Conservation (phyloP, 2,888 invertebrate genomes). For the Epinotia brunnichana region DNA sequence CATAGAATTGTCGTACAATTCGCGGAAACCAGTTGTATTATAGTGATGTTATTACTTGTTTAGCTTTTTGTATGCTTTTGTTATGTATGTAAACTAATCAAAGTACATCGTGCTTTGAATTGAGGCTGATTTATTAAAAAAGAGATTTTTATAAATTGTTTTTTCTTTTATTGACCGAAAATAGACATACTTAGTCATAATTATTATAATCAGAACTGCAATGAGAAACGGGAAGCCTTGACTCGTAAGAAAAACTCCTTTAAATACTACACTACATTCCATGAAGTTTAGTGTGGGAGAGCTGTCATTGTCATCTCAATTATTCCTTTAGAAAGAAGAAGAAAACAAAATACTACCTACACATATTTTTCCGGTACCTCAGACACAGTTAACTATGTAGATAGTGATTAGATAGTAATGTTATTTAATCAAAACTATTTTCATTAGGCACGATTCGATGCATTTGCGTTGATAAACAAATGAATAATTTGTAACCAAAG, state of each 20-base stretch:
- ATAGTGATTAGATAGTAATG: not conserved
- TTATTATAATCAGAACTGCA: too few species aligned
- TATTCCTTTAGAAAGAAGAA: too few species aligned
- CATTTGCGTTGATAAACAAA: not conserved
- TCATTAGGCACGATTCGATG: not conserved
- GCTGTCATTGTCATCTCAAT: too few species aligned
- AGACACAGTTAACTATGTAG: not conserved
- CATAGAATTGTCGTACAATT: slow-evolving; percentile 58
- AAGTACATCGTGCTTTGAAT: slow-evolving; percentile 64
- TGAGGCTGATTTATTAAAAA: slow-evolving; percentile 80
- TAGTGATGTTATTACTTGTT: slow-evolving; percentile 77
- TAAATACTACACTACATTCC: too few species aligned
- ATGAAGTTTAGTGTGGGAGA: too few species aligned
- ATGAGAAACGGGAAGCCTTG: not conserved
- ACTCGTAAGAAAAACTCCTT: not conserved
- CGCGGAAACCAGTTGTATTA: slow-evolving; percentile 60
- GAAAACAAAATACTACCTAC: too few species aligned
- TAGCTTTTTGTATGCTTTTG: slow-evolving; percentile 74
- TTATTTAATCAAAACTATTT: not conserved
- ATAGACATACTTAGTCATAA: too few species aligned
- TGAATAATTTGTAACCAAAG: slow-evolving; percentile 13
- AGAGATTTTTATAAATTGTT: slow-evolving; percentile 61
- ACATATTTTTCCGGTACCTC: too few species aligned
- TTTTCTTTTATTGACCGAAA: slow-evolving; percentile 46
- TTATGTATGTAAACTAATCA: slow-evolving; percentile 65